Conservation (phyloP, 1,140 invertebrate genomes). For the Drosophila nannoptera region DNA sequence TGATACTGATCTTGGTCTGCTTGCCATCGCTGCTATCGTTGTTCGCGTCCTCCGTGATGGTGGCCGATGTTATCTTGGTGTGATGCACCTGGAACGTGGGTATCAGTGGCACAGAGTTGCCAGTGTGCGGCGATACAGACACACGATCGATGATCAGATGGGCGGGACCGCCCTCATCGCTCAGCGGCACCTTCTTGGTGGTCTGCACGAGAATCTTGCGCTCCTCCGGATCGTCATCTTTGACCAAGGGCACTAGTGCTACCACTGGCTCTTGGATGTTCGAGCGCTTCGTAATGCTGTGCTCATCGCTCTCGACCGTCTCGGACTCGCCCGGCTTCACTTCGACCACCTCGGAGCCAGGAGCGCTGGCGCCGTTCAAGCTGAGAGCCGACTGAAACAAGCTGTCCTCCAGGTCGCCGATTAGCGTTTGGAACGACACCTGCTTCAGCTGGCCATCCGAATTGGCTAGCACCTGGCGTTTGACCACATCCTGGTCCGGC, state of each 20-base stretch:
- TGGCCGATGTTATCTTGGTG: conserved; percentile 65
- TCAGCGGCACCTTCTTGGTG: conserved; percentile 57
- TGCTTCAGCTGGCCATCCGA: conserved; percentile 64
- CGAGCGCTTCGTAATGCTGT: conserved; percentile 51
- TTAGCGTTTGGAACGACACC: conserved; percentile 64
- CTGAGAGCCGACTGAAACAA: conserved; percentile 68
- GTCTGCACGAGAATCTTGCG: conserved; percentile 65
- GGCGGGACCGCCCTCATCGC: conserved; percentile 50
- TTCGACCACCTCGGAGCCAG: conserved; percentile 47
- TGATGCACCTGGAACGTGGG: conserved; percentile 73
- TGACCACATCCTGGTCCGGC: conserved; percentile 54
- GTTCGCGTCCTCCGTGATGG: conserved; percentile 59
- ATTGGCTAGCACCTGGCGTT: conserved; percentile 61
- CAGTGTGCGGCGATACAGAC: conserved; percentile 65
- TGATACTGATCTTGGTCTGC: conserved; percentile 71
- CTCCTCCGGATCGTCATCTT: conserved; percentile 38
- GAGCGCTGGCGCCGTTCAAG: conserved; percentile 43
- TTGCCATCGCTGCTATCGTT: conserved; percentile 62
- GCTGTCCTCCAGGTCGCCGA: conserved; percentile 68
- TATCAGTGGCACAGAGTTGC: conserved; percentile 51
- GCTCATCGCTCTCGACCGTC: conserved; percentile 20
- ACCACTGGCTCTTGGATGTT: conserved; percentile 32
- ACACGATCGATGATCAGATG: conserved; percentile 71
- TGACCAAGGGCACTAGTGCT: background rate
- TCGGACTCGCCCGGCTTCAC: conserved; percentile 32